These are phyloP conservation scores for Protomyctophum bolini DNA, from an alignment of 2,113 vertebrate genomes.

Conservation along the genomic window DNA sequence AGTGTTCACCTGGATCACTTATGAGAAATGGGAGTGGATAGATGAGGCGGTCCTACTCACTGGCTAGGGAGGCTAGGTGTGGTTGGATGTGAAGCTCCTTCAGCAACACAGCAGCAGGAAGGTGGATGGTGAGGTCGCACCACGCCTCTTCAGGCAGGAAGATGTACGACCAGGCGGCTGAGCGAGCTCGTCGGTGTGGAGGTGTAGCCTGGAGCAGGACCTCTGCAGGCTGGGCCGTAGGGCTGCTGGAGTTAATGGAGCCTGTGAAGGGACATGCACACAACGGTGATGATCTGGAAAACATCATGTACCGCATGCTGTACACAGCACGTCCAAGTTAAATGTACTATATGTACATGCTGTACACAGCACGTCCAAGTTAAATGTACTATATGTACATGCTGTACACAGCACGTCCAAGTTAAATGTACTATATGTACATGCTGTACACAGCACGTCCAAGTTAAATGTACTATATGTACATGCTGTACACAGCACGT, in stretches of 20 bases:
- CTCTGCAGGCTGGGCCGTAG: slow-evolving; percentile 96
- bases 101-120: slow-evolving; percentile 93
- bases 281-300: neutral
- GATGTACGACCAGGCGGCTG: slow-evolving; percentile 98
- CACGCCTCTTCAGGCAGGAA: slow-evolving; percentile 98
- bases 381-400: too few relatives aligned
- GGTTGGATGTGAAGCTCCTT: slow-evolving; percentile 99
- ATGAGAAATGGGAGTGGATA: too few relatives aligned
- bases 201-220: slow-evolving; percentile 96
- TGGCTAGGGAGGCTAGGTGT: slow-evolving; percentile 96
- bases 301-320: too few relatives aligned
- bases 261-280: slow-evolving; percentile 72
- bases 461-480: too few relatives aligned
- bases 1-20: too few relatives aligned
- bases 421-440: too few relatives aligned
- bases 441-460: too few relatives aligned
- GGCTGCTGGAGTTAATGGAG: slow-evolving; percentile 98
- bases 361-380: too few relatives aligned
- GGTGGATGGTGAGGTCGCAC: slow-evolving; percentile 98
- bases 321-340: too few relatives aligned
- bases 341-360: too few relatives aligned
- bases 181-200: slow-evolving; percentile 92
- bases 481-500: too few relatives aligned
- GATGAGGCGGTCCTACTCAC: slow-evolving; percentile 75
- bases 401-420: too few relatives aligned